Conservation (phyloP, 2,113 vertebrate species). For the Sylvietta virens region DNA sequence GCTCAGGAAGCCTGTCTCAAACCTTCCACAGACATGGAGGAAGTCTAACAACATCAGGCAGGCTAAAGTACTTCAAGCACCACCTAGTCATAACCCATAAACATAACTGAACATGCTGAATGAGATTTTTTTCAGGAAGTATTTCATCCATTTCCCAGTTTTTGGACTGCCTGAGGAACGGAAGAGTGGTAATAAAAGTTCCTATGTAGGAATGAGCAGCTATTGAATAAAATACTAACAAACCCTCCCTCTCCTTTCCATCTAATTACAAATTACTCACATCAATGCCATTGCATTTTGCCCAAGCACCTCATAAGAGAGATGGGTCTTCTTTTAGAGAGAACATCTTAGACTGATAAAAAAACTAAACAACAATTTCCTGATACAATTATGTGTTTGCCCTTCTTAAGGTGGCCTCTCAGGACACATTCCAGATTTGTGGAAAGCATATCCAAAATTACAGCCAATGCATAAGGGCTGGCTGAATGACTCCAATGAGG, state of each 20-base stretch:
- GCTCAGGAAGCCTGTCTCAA: neutral
- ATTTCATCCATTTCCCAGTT: neutral
- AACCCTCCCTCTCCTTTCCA: neutral
- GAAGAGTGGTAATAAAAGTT: neutral
- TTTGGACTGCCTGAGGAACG: neutral
- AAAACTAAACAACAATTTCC: neutral
- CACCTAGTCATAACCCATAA: neutral
- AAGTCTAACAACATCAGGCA: conserved; percentile 3
- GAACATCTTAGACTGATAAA: neutral
- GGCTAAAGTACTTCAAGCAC: neutral
- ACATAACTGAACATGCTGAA: neutral
- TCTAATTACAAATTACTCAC: neutral
- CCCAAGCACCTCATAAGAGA: neutral
- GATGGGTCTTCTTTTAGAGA: neutral
- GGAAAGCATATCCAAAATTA: neutral
- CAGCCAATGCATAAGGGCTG: neutral
- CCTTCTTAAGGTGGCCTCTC: neutral
- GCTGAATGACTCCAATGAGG: neutral
- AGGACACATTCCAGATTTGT: neutral
- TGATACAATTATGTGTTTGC: neutral
- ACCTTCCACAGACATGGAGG: neutral
- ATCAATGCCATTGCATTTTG: neutral
- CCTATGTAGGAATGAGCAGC: neutral
- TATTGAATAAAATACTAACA: neutral
- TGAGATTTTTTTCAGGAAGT: neutral